Conservation (phyloP, 2,797 vertebrate species). For the Sparus aurata region DNA sequence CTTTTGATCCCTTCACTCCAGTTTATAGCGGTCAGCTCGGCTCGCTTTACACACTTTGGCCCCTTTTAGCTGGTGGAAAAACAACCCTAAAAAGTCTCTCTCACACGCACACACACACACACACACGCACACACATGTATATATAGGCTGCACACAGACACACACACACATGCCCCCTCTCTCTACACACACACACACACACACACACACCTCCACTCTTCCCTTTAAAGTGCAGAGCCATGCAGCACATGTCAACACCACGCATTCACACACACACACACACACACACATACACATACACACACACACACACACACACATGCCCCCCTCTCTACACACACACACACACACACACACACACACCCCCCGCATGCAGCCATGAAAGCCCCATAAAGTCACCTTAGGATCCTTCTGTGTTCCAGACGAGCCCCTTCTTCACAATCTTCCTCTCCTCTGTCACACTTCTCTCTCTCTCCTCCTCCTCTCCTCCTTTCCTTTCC, state of each 20-base stretch:
- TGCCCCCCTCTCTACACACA: too few relatives aligned
- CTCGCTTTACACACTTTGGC: constrained; percentile 66
- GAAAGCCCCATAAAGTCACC: constrained; percentile 86
- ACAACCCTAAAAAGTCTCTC: constrained; percentile 46
- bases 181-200: not conserved
- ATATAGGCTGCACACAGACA: constrained; percentile 32
- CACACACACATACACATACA: too few relatives aligned
- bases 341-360: too few relatives aligned
- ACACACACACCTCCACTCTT: constrained; percentile 58
- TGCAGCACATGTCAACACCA: constrained; percentile 77
- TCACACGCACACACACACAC: constrained; percentile 31
- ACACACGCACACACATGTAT: constrained; percentile 13
- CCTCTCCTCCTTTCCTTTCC: constrained; percentile 51
- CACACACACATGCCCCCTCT: not conserved
- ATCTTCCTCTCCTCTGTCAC: constrained; percentile 74
- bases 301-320: too few relatives aligned
- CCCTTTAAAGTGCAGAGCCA: constrained; percentile 71
- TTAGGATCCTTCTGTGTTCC: constrained; percentile 86
- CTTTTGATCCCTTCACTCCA: constrained; percentile 85
- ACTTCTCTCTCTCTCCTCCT: constrained; percentile 57
- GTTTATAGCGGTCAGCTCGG: constrained; percentile 76
- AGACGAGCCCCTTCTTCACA: constrained; percentile 81
- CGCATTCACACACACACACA: constrained; percentile 24
- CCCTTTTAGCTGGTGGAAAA: constrained; percentile 59
- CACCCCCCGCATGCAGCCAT: constrained; percentile 42